A percentile compares a stretch with the other conserved stretches of the same genome.
These are phyloP conservation scores for Drosophila sp. DNA, from an alignment of 1,140 invertebrate genomes.

Conservation along the genomic window DNA sequence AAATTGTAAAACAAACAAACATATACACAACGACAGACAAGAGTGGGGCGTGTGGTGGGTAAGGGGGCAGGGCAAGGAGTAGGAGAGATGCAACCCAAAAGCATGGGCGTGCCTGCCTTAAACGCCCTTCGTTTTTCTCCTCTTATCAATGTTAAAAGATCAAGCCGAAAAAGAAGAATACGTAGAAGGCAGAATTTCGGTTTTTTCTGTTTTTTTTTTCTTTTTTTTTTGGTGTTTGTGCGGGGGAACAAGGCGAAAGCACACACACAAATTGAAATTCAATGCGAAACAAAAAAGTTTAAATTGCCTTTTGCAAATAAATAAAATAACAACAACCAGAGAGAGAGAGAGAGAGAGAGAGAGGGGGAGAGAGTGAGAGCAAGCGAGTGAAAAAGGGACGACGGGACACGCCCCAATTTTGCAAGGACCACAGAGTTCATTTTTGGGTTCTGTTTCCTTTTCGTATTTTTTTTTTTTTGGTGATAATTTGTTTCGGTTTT, in stretches of 20 bases:
- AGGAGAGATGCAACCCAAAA: constrained; percentile 1
- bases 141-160: constrained; percentile 15
- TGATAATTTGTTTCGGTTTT: constrained; percentile 59
- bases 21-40: constrained; percentile 9
- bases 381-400: constrained; percentile 44
- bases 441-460: constrained; percentile 29
- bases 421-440: constrained; percentile 44
- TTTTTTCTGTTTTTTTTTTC: constrained; percentile 13
- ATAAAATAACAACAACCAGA: constrained; percentile 52
- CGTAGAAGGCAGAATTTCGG: constrained; percentile 19
- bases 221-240: constrained; percentile 49
- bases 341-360: constrained; percentile 23
- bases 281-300: constrained; percentile 71
- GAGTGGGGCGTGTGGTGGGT: background rate
- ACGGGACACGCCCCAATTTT: constrained; percentile 47
- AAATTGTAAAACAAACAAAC: constrained; percentile 25
- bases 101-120: constrained; percentile 11
- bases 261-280: constrained; percentile 80
- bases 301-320: constrained; percentile 79
- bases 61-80: too few relatives aligned
- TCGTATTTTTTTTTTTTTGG: constrained; percentile 41
- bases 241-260: constrained; percentile 30
- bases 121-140: constrained; percentile 7
- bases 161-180: constrained; percentile 14
- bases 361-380: constrained; percentile 24